A percentile compares a stretch with the other conserved stretches of the same genome.
phyloP scores from a whole-genome alignment of 2,797 vertebrate species.

The Chanos chanos region DNA sequence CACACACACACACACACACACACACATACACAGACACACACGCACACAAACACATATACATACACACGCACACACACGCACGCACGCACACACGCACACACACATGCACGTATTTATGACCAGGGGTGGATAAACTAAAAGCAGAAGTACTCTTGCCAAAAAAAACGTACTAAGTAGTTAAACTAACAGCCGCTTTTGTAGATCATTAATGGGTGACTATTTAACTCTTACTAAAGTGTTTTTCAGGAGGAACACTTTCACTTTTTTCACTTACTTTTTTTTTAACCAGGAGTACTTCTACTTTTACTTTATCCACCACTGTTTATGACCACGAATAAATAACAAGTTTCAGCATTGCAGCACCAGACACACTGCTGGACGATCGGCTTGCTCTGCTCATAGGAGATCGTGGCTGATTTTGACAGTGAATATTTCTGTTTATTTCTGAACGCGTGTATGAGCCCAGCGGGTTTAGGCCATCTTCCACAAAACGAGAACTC shows the following conservation, averaged over 20 bases:
- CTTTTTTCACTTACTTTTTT: no score
- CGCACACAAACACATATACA: no score
- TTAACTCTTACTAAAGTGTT: no score
- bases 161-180: no score
- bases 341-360: background rate
- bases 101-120: no score
- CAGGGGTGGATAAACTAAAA: no score
- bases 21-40: background rate
- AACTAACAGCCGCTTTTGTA: no score
- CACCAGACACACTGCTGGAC: slow-evolving; percentile 18
- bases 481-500: background rate
- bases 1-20: background rate
- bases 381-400: slow-evolving; percentile 13
- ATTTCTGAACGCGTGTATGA: background rate
- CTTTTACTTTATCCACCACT: slow-evolving; percentile 2
- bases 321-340: slow-evolving; percentile 24
- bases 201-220: no score
- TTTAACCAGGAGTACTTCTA: no score
- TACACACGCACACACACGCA: background rate
- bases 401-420: slow-evolving; percentile 31
- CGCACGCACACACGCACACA: no score
- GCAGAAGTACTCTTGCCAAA: no score
- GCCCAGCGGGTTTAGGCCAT: background rate
- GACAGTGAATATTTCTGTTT: slow-evolving; percentile 15
- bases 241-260: no score